Conservation (phyloP, 2,888 invertebrate genomes). For the Lithophane socia region DNA sequence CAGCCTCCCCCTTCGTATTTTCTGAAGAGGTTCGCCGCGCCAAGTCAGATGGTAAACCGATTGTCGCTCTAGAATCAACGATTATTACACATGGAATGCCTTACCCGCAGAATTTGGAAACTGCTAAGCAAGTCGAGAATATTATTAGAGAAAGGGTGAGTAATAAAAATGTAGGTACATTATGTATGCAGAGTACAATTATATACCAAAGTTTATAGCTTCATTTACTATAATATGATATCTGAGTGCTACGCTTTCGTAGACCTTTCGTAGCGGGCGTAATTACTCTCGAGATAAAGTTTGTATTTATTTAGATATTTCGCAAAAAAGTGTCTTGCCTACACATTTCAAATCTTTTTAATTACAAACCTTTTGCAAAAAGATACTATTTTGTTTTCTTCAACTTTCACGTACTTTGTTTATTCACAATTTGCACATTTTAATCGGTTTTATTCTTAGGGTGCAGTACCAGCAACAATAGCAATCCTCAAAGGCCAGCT, state of each 20-base stretch:
- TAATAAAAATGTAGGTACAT: conserved; percentile 44
- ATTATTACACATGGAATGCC: conserved; percentile 99
- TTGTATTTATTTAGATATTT: conserved; percentile 16
- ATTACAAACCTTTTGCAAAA: neutral
- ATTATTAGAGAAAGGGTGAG: conserved; percentile 93
- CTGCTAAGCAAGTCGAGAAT: conserved; percentile 95
- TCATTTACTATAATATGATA: conserved; percentile 15
- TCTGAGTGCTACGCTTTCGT: conserved; percentile 41
- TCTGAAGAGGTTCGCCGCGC: conserved; percentile 93
- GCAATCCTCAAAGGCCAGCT: conserved; percentile 96
- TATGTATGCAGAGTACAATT: neutral
- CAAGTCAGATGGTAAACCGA: conserved; percentile 91
- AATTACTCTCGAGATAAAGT: conserved; percentile 23
- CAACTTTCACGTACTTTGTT: neutral
- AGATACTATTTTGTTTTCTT: neutral
- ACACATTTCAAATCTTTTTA: conserved; percentile 6
- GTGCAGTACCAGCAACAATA: conserved; percentile 97
- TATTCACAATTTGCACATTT: neutral
- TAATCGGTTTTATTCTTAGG: conserved; percentile 84
- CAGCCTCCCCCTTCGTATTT: conserved; percentile 77
- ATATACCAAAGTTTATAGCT: conserved; percentile 1
- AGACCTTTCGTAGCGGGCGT: conserved; percentile 55
- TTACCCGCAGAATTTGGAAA: conserved; percentile 96
- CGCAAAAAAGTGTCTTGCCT: neutral
- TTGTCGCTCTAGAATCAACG: conserved; percentile 99